These are phyloP conservation scores for Spea multiplicata DNA, from an alignment of 2,113 vertebrate species.

Conservation along the genomic window DNA sequence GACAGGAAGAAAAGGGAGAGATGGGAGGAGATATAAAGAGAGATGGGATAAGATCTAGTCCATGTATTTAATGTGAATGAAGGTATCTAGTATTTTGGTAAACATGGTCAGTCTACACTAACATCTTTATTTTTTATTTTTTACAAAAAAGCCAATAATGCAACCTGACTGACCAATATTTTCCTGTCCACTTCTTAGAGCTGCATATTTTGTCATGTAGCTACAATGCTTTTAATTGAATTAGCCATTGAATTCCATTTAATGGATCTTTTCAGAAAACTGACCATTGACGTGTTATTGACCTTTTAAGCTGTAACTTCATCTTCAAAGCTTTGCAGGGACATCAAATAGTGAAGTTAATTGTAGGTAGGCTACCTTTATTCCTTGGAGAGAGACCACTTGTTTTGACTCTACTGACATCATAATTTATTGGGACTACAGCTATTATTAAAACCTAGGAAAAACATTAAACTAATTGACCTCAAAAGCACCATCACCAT, in stretches of 20 bases:
- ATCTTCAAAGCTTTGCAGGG: neutral
- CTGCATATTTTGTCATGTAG: neutral
- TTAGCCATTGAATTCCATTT: slow-evolving; percentile 29
- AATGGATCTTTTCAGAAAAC: slow-evolving; percentile 21
- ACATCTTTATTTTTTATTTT: too few species aligned
- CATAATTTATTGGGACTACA: slow-evolving; percentile 23
- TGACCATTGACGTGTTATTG: slow-evolving; percentile 19
- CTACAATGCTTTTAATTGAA: slow-evolving; percentile 18
- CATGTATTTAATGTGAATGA: too few species aligned
- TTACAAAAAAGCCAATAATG: neutral
- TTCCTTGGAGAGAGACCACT: slow-evolving; percentile 1
- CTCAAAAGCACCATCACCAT: slow-evolving; percentile 18
- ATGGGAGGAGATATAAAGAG: too few species aligned
- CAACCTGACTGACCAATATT: slow-evolving; percentile 4
- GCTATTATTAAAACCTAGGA: slow-evolving; percentile 15
- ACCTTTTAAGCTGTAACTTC: neutral
- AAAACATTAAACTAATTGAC: slow-evolving; percentile 32
- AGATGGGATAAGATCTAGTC: too few species aligned
- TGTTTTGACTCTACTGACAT: slow-evolving; percentile 16
- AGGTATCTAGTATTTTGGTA: too few species aligned
- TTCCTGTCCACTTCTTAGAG: neutral
- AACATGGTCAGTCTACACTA: neutral
- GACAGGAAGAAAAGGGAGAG: too few species aligned
- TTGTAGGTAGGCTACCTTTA: slow-evolving; percentile 26
- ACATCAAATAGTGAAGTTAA: slow-evolving; percentile 23